These are phyloP conservation scores for Cyprinodon diabolis DNA, from an alignment of 2,797 vertebrate species.

Conservation along the genomic window DNA sequence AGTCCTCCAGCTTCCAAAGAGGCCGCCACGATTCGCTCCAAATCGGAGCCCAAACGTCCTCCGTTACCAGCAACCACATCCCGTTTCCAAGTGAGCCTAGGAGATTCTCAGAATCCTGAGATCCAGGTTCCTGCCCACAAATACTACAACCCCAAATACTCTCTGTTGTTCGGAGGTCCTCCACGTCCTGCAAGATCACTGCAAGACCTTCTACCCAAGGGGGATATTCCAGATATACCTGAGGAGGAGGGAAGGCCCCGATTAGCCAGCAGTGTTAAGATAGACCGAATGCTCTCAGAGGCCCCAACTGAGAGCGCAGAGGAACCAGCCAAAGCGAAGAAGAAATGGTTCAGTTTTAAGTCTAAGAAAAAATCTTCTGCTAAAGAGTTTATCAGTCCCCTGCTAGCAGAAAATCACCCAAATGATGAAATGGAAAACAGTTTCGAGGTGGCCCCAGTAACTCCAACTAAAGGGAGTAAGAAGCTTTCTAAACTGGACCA, in stretches of 20 bases:
- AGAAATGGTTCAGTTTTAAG: background rate
- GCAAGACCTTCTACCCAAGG: constrained; percentile 29
- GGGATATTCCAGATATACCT: background rate
- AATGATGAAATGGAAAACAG: constrained; percentile 37
- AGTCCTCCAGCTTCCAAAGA: constrained; percentile 51
- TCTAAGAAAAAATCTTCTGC: background rate
- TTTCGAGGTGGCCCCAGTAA: constrained; percentile 16
- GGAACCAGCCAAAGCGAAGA: constrained; percentile 23
- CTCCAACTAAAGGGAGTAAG: constrained; percentile 36
- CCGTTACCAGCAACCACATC: constrained; percentile 61
- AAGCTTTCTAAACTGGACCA: constrained; percentile 7
- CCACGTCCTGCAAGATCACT: constrained; percentile 37
- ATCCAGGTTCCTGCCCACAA: constrained; percentile 88
- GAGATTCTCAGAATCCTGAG: constrained; percentile 48
- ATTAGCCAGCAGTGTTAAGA: constrained; percentile 44
- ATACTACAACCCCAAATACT: constrained; percentile 93
- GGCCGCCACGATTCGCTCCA: constrained; percentile 11
- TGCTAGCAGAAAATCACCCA: background rate
- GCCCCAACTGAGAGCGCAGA: constrained; percentile 8
- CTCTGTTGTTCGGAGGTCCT: constrained; percentile 77
- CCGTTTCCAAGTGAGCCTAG: constrained; percentile 79
- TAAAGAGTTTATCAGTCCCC: constrained; percentile 6
- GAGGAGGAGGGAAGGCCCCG: constrained; percentile 21
- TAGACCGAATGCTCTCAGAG: constrained; percentile 35
- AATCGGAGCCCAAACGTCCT: constrained; percentile 54